Evolutionary conservation across 2,113 vertebrate species (phyloP).

Genomic region (Chaenocephalus aceratus): DNA sequence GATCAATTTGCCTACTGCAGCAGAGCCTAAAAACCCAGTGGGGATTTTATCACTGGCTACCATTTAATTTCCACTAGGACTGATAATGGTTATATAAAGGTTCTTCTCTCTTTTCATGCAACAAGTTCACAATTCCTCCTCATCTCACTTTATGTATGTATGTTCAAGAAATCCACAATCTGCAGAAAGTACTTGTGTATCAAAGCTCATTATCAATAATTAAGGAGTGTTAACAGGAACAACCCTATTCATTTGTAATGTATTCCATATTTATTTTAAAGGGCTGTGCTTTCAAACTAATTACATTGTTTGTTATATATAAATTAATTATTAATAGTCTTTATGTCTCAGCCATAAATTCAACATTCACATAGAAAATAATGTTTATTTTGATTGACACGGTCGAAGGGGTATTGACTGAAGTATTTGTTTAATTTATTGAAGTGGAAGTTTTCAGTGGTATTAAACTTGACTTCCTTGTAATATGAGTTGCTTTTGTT

Average conservation of each 20-base stretch:
- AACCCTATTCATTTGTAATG: neutral
- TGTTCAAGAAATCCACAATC: neutral
- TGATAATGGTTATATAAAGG: neutral
- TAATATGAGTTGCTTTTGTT: neutral
- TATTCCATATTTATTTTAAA: neutral
- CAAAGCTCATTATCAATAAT: neutral
- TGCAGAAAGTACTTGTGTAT: neutral
- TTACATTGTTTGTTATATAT: neutral
- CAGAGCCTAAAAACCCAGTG: neutral
- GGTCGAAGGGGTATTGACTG: neutral
- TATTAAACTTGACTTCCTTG: neutral
- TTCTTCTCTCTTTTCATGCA: neutral
- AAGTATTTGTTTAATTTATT: neutral
- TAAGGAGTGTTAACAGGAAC: neutral
- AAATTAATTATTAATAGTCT: neutral
- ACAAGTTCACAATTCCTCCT: neutral
- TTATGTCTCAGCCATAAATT: neutral
- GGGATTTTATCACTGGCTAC: neutral
- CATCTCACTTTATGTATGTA: neutral
- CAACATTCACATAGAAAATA: neutral
- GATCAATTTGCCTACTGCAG: constrained; percentile 6
- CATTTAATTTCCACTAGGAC: neutral
- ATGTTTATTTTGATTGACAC: neutral
- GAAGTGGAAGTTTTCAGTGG: neutral
- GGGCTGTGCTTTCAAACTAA: neutral